Percentiles rank a stretch among this genome's conserved stretches.
Conservation (phyloP, 2,113 vertebrate species). For the Hirundichthys speculiger region DNA sequence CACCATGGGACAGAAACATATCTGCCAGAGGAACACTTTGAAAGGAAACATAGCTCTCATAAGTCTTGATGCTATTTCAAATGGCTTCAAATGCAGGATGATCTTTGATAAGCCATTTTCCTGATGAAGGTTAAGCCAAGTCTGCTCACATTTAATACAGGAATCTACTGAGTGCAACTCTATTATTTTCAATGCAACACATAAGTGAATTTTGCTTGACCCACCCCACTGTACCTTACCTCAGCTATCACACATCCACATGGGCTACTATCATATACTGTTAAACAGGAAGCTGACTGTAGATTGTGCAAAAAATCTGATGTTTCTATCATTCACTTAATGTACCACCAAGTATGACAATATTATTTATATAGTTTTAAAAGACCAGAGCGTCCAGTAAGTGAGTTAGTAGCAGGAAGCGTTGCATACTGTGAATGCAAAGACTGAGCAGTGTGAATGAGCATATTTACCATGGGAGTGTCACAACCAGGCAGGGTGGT, state of each 20-base stretch:
- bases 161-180: conserved; percentile 33
- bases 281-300: conserved; percentile 29
- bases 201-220: conserved; percentile 1
- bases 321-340: conserved; percentile 50
- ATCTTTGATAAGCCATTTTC: conserved; percentile 15
- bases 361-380: neutral
- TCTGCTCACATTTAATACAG: conserved; percentile 19
- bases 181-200: neutral
- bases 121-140: conserved; percentile 31
- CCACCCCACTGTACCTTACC: neutral
- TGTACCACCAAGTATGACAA: conserved; percentile 52
- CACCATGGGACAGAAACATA: conserved; percentile 33
- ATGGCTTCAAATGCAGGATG: conserved; percentile 23
- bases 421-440: conserved; percentile 17
- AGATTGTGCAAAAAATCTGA: conserved; percentile 50
- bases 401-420: conserved; percentile 53
- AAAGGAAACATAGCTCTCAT: neutral
- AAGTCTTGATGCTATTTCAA: neutral
- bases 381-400: conserved; percentile 18
- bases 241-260: neutral
- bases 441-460: conserved; percentile 44
- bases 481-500: conserved; percentile 42
- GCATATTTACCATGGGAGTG: conserved; percentile 77
- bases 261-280: neutral
- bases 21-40: conserved; percentile 1